Evolutionary conservation across 2,888 invertebrate species (phyloP), one percentile per base, ranked within the genome.

Genomic region (Drosophila tanythrix): DNA sequence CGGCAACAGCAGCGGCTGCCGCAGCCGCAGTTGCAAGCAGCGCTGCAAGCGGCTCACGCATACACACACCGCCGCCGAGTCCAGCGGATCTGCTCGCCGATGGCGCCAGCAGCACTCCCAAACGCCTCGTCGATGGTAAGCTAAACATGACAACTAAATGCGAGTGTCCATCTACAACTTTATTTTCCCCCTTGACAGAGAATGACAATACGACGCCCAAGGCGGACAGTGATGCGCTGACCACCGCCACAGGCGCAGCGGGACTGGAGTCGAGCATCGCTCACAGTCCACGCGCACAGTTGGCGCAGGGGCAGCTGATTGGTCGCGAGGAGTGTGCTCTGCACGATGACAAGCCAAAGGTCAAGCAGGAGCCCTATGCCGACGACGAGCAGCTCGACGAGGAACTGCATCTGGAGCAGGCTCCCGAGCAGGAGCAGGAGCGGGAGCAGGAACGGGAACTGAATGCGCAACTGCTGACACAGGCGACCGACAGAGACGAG

Each of bases 91-190:
- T 96, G 82, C 95, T 96, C 91, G 96, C 96, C 87, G 96, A 96
- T 75, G 96, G 97, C n/a, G 96, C 97, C 64, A 96, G 96, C 25
- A 97, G 97, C 83, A 96, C 97, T 40, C 97, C 97, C 65, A 95
- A 96, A 90, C 93, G 96, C 75, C 93, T 96, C 74, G 94, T 96
- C 76, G 95, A 95, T 77, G 95, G 95, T 94, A 93, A 93, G 91
- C 38, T 18, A 25, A 15, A 10, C 13, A 1, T 46, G 4, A 8
- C 15, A 46, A 4, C 15, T 46, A 8, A 4, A 8, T 25, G 46
- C 15, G 4, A 15, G 15, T 25, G 25, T 25, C 15, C 8, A 33
- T 15, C 4, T 15, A 15, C 27, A n/a, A 18, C 1, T 8, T 10
- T 29, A 36, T 15, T 15, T 36, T 1, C 13, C 5, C 50, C 74